Evolutionary conservation across 2,113 vertebrate genomes (phyloP).

Genomic region (Aleadryas rufinucha): DNA sequence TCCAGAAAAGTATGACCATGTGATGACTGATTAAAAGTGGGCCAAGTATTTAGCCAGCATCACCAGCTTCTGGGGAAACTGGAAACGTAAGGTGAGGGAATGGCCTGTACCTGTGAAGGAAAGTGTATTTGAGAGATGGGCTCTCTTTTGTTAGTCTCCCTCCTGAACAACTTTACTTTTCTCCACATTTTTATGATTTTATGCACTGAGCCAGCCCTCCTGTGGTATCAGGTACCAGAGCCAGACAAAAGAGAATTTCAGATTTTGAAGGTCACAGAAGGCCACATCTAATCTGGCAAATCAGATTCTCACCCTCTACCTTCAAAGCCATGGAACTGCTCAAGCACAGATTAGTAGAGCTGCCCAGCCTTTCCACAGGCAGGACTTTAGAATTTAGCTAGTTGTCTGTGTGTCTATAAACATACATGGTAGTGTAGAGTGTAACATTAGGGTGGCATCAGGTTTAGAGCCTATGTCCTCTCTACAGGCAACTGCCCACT

Average conservation of each 20-base stretch:
- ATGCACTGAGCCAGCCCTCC: not conserved
- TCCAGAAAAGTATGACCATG: not conserved
- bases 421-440: not conserved
- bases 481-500: not conserved
- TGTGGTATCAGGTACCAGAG: not conserved
- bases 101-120: not conserved
- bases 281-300: not conserved
- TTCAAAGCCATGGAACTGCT: not conserved
- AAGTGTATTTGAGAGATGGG: not conserved
- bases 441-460: not conserved
- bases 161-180: not conserved
- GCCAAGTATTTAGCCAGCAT: not conserved
- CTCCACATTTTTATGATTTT: not conserved
- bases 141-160: not conserved
- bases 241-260: not conserved
- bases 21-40: not conserved
- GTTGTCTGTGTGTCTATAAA: not conserved
- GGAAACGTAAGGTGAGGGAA: not conserved
- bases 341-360: not conserved
- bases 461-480: not conserved
- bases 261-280: not conserved
- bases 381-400: not conserved
- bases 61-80: not conserved
- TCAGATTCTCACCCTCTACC: not conserved
- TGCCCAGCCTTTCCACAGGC: not conserved